Base-by-base conservation (phyloP, 2,888 invertebrate genomes). In the Geophilus truncorum region DNA sequence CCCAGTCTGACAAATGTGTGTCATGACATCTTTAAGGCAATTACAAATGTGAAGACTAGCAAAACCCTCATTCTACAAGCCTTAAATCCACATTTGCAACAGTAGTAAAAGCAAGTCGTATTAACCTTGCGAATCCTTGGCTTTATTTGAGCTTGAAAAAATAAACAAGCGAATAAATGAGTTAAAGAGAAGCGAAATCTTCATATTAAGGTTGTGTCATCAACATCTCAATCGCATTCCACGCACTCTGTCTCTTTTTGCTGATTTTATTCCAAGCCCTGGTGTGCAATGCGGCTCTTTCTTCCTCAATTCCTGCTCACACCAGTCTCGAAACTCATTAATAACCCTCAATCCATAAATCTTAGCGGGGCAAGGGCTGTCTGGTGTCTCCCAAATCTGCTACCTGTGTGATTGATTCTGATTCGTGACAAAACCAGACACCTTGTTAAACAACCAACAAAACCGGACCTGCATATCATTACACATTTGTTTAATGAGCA, bases 381-480 rank as follows among this genome's bases (percentile, higher is more conserved):
- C 70, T 70, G 4, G 10, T 70, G 70, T 70, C 70, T 28, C 28
- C 28, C 70, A 23, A 70, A 70, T 70, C 70, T 70, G 70, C 70
- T 70, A 70, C 70, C 70, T 70, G 70, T 70, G 70, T 70, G 70
- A 70, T 70, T 25, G 70, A 70, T 70, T 70, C 28, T 70, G 70
- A 28, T 70, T 70, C 70, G 70, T 70, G 70, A 70, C 70, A 70
- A 70, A 70, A 70, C 70, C 70, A 70, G 70, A 70, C 70, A 70
- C 70, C 70, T 70, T 70, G 70, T 70, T 70, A 70, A 70, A 70
- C 70, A 70, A 70, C 70, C 70, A 70, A 70, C 70, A 70, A 70
- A 70, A 70, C 70, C 70, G 70, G 70, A 70, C 70, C 70, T 70
- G 70, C 10, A 70, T 70, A 70, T 70, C 70, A 70, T 70, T 70